A percentile compares a stretch with the other conserved stretches of the same genome.
Conservation (phyloP, 2,797 vertebrate genomes). For the Cyprinella venusta region DNA sequence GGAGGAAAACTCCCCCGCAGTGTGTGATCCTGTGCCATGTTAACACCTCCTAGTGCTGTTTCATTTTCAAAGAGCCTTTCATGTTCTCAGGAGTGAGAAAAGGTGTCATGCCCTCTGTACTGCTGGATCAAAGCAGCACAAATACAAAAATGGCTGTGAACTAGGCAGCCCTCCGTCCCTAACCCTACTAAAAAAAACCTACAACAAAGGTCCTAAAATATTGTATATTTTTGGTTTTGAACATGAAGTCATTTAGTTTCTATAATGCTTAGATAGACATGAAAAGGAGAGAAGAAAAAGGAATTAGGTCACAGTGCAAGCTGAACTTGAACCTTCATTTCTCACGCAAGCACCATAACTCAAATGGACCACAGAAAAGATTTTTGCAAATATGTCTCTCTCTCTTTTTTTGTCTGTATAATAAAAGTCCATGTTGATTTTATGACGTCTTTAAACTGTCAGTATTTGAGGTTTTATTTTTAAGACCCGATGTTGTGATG, state of each 20-base stretch:
- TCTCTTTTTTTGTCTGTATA: not conserved
- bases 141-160: slow-evolving; percentile 35
- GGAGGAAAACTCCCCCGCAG: slow-evolving; percentile 32
- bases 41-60: slow-evolving; percentile 50
- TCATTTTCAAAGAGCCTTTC: slow-evolving; percentile 56
- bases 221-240: slow-evolving; percentile 17
- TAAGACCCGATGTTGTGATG: slow-evolving; percentile 19
- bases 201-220: slow-evolving; percentile 11
- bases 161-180: slow-evolving; percentile 28
- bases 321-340: not conserved
- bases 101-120: slow-evolving; percentile 47
- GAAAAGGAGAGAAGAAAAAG: not conserved
- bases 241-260: slow-evolving; percentile 16
- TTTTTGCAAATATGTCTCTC: not conserved
- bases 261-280: slow-evolving; percentile 17
- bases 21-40: slow-evolving; percentile 44
- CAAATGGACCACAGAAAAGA: not conserved
- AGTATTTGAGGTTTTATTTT: slow-evolving; percentile 45
- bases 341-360: not conserved
- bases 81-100: slow-evolving; percentile 42
- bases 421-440: not conserved
- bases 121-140: slow-evolving; percentile 56
- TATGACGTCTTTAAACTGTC: too few relatives aligned
- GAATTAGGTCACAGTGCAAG: not conserved
- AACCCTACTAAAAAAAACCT: not conserved